Percentiles rank a stretch among this genome's conserved stretches.
These are phyloP conservation scores for Datnioides undecimradiatus DNA, from an alignment of 2,113 vertebrate species.

Conservation along the genomic window DNA sequence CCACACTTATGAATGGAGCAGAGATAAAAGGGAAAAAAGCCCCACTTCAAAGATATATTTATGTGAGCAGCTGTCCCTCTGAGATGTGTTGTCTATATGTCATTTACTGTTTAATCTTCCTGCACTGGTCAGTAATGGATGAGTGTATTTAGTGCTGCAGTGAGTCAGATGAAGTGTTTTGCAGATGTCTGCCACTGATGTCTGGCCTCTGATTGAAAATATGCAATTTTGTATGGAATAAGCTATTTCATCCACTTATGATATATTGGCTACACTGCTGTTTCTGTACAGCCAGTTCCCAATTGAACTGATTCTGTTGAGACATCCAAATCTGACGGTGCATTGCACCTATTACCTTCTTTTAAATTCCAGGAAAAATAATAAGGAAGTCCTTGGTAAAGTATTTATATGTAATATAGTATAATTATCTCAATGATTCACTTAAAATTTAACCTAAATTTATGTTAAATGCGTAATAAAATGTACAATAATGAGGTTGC, in stretches of 20 bases:
- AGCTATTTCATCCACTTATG: neutral
- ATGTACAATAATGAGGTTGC: too few species aligned
- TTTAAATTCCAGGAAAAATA: neutral
- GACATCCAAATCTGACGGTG: neutral
- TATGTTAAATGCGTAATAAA: neutral
- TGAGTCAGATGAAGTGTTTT: constrained; percentile 5
- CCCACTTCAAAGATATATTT: constrained; percentile 29
- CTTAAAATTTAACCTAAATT: too few species aligned
- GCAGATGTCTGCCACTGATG: neutral
- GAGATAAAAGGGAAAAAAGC: constrained; percentile 6
- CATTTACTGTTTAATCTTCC: neutral
- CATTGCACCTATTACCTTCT: neutral
- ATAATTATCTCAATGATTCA: too few species aligned
- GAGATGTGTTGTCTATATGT: constrained; percentile 20
- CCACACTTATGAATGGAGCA: constrained; percentile 34
- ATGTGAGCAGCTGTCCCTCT: neutral
- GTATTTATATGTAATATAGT: too few species aligned
- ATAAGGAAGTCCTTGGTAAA: neutral
- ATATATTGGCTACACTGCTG: neutral
- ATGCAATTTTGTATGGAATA: neutral
- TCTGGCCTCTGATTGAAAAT: neutral
- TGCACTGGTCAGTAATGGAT: neutral
- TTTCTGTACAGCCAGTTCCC: neutral
- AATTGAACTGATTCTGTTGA: neutral
- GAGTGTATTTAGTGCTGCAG: neutral